Conservation (phyloP, 1,140 invertebrate species). For the Aphelinus atriplicis region DNA sequence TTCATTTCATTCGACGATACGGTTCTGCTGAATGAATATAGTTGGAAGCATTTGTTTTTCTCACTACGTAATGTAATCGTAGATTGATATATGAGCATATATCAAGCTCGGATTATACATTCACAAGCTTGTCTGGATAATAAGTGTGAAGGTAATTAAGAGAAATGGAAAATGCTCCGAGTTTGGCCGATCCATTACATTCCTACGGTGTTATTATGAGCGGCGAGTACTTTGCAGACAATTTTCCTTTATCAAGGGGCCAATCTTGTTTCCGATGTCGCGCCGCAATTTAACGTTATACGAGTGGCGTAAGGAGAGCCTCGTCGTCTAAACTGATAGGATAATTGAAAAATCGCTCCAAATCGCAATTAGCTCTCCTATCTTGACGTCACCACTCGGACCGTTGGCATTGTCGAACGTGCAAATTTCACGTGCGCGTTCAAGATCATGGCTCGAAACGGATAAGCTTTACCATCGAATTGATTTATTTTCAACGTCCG, state of each 20-base stretch:
- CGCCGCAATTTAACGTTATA: constrained; percentile 31
- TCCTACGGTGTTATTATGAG: background rate
- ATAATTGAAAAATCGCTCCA: constrained; percentile 40
- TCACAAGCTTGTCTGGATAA: too few relatives aligned
- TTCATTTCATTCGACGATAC: too few relatives aligned
- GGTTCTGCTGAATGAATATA: too few relatives aligned
- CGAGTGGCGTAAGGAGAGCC: constrained; percentile 21
- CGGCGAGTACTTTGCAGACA: constrained; percentile 24
- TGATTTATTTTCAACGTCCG: too few relatives aligned
- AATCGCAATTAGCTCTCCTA: constrained; percentile 37
- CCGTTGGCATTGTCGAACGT: constrained; percentile 14
- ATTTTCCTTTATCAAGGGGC: constrained; percentile 36
- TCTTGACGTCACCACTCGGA: constrained; percentile 28
- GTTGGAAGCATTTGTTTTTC: too few relatives aligned
- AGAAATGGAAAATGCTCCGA: background rate
- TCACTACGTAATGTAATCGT: too few relatives aligned
- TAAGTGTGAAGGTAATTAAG: background rate
- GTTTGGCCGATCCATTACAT: background rate
- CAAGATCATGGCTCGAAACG: constrained; percentile 26
- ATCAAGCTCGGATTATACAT: too few relatives aligned
- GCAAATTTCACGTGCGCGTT: constrained; percentile 20
- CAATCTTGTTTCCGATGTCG: constrained; percentile 38
- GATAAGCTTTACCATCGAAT: too few relatives aligned
- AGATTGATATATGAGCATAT: too few relatives aligned
- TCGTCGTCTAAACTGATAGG: constrained; percentile 37